phyloP scores from a whole-genome alignment of 2,888 invertebrate species.

The Eupithecia exiguata region DNA sequence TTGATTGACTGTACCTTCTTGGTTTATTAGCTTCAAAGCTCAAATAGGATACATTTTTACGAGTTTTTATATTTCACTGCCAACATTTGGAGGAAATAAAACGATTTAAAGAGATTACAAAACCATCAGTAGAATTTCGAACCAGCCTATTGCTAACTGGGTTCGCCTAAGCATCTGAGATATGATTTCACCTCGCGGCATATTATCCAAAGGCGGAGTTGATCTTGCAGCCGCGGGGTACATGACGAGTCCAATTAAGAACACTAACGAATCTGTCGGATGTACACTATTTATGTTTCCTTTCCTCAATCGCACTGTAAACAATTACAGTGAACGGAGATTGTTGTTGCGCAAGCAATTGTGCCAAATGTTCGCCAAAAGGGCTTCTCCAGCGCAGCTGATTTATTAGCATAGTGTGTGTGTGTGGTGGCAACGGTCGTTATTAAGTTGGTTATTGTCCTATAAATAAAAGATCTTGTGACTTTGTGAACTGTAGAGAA shows the following conservation, averaged over 20 bases:
- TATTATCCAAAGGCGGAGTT: constrained; percentile 5
- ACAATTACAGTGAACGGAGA: constrained; percentile 50
- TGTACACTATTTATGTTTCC: constrained; percentile 79
- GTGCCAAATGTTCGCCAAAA: neutral
- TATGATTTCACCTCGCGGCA: neutral
- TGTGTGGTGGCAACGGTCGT: no score
- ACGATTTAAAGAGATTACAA: neutral
- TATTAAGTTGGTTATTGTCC: no score
- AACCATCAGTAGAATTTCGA: neutral
- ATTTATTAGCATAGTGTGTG: no score
- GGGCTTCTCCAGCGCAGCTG: neutral
- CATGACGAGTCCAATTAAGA: constrained; percentile 80
- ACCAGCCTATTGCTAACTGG: neutral
- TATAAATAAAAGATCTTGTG: no score
- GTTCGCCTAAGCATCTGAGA: neutral
- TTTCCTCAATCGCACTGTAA: constrained; percentile 79
- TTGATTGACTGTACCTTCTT: neutral
- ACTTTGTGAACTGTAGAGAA: no score
- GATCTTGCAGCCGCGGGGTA: constrained; percentile 52
- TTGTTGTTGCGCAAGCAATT: neutral
- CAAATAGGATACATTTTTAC: neutral
- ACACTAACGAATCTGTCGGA: constrained; percentile 75
- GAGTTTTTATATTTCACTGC: neutral
- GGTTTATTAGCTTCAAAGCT: neutral
- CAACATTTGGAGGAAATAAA: neutral